Evolutionary conservation across 2,797 vertebrate genomes (phyloP).

Genomic region (Pygocentrus nattereri): DNA sequence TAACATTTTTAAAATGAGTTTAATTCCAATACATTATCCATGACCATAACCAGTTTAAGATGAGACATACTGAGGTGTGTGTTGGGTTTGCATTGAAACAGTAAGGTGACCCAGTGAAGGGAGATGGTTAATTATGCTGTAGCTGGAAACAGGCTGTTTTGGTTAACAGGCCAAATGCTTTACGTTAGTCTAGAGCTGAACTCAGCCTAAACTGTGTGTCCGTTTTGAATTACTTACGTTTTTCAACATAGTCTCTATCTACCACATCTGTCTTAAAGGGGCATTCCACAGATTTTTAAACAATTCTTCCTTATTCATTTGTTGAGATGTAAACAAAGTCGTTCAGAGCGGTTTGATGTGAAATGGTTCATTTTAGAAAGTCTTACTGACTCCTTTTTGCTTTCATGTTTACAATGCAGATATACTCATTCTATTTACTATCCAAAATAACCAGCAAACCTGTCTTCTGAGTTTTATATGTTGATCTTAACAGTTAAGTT

Average conservation of each 20-base stretch:
- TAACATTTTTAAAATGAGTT: slow-evolving; percentile 11
- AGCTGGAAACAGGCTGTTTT: neutral
- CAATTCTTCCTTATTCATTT: neutral
- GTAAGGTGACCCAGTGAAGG: neutral
- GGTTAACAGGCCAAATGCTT: neutral
- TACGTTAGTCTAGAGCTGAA: neutral
- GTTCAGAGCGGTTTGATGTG: no score
- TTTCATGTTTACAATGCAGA: no score
- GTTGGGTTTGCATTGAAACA: slow-evolving; percentile 23
- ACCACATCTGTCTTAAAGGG: neutral
- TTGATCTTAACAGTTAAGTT: no score
- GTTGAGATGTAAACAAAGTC: no score
- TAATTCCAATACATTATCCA: slow-evolving; percentile 3
- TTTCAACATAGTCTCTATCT: neutral
- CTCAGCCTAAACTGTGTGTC: neutral
- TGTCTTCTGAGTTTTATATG: no score
- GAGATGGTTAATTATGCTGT: neutral
- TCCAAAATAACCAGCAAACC: no score
- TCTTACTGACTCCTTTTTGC: no score
- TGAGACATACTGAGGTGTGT: slow-evolving; percentile 11
- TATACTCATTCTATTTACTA: no score
- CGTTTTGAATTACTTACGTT: neutral
- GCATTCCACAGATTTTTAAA: no score
- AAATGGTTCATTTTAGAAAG: no score
- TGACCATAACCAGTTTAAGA: slow-evolving; percentile 10